Evolutionary conservation across 1,140 invertebrate species (phyloP).

Genomic region (Dreissena polymorpha): DNA sequence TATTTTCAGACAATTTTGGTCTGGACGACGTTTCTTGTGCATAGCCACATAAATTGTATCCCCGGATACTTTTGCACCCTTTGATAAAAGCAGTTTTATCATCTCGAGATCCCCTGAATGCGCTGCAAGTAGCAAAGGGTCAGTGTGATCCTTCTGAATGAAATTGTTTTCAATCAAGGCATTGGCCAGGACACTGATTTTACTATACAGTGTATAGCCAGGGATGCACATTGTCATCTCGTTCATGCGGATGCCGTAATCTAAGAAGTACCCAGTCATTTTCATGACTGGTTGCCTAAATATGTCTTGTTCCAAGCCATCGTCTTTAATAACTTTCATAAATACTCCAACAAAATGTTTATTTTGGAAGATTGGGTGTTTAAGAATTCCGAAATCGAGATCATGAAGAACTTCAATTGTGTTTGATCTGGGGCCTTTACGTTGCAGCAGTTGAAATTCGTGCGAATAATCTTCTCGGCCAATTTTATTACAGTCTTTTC

Average conservation of each 20-base stretch:
- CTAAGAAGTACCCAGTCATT: constrained; percentile 29
- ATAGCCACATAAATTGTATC: constrained; percentile 19
- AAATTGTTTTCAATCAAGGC: neutral
- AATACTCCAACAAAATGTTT: constrained; percentile 11
- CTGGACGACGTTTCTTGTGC: neutral
- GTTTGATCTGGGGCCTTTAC: neutral
- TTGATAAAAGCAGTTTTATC: neutral
- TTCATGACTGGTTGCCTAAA: constrained; percentile 17
- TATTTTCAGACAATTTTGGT: neutral
- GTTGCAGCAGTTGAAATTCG: neutral
- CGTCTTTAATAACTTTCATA: neutral
- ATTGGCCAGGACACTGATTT: neutral
- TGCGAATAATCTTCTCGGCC: neutral
- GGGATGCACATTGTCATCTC: neutral
- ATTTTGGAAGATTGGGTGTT: neutral
- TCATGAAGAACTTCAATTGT: neutral
- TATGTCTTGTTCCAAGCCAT: neutral
- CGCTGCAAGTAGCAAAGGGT: constrained; percentile 25
- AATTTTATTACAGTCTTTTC: neutral
- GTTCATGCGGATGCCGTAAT: constrained; percentile 22
- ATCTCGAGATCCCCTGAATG: constrained; percentile 20
- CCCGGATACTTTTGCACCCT: constrained; percentile 19
- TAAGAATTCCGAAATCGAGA: constrained; percentile 31
- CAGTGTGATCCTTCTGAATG: neutral
- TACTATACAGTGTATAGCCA: neutral